A percentile compares a stretch with the other conserved stretches of the same genome.
phyloP scores from a whole-genome alignment of 2,888 invertebrate genomes.

The Alcis repandata region DNA sequence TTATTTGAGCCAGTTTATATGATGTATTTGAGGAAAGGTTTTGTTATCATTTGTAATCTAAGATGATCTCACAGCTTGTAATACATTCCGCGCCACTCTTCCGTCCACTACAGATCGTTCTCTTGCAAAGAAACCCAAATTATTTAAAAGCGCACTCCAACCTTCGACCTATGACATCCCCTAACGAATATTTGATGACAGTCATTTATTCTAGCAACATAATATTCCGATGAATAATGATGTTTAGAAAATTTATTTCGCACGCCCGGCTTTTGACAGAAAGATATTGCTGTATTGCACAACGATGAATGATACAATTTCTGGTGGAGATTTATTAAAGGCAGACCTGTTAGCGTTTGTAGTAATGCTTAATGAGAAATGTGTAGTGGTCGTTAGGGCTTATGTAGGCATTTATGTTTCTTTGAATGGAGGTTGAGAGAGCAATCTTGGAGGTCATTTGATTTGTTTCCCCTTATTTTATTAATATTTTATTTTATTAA shows the following conservation, averaged over 20 bases:
- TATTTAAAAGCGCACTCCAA: slow-evolving; percentile 15
- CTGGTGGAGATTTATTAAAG: slow-evolving; percentile 35
- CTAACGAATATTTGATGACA: slow-evolving; percentile 69
- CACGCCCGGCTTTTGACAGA: slow-evolving; percentile 57
- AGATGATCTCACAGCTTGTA: too few relatives aligned
- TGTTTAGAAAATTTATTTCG: slow-evolving; percentile 71
- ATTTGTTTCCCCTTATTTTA: too few relatives aligned
- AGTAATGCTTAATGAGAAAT: background rate
- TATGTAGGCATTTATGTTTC: too few relatives aligned
- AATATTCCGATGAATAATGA: slow-evolving; percentile 78
- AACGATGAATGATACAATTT: slow-evolving; percentile 48
- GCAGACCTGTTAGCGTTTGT: slow-evolving; percentile 3
- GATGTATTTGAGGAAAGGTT: too few relatives aligned
- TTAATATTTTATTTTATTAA: too few relatives aligned
- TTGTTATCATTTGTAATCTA: too few relatives aligned
- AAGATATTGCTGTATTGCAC: slow-evolving; percentile 59
- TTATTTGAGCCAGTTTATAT: too few relatives aligned
- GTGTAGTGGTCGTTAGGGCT: background rate
- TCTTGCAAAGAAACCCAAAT: slow-evolving; percentile 7
- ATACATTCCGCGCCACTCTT: background rate
- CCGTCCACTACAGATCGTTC: background rate
- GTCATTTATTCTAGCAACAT: slow-evolving; percentile 71
- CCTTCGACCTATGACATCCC: slow-evolving; percentile 46
- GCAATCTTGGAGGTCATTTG: too few relatives aligned
- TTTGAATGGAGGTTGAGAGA: too few relatives aligned